Conservation (phyloP, 2,113 vertebrate species). For the Circaetus cinerascens region DNA sequence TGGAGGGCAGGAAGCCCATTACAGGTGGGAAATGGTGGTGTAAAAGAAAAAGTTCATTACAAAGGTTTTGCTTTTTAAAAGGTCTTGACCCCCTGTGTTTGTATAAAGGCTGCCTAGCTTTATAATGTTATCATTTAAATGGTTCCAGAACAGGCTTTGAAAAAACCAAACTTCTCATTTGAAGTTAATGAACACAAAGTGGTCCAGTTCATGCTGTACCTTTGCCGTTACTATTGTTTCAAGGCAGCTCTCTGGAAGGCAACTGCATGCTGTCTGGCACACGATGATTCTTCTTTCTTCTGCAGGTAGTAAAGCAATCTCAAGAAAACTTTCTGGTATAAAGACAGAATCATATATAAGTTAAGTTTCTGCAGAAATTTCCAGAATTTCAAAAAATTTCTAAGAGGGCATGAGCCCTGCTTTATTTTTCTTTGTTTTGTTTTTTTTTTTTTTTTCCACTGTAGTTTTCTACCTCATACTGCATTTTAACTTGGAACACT, state of each 20-base stretch:
- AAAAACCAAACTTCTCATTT: neutral
- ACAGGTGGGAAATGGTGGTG: neutral
- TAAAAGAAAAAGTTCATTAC: neutral
- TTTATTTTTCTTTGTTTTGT: neutral
- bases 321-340: neutral
- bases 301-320: neutral
- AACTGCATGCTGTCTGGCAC: neutral
- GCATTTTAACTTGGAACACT: neutral
- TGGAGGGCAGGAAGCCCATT: neutral
- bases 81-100: neutral
- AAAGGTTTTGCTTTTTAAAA: neutral
- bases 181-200: constrained; percentile 22
- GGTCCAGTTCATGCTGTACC: constrained; percentile 11
- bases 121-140: neutral
- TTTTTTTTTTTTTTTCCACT: too few relatives aligned
- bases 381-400: neutral
- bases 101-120: neutral
- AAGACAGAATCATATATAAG: neutral
- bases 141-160: neutral
- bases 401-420: neutral
- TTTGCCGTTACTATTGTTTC: constrained; percentile 39
- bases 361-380: neutral
- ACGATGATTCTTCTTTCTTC: neutral
- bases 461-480: neutral
- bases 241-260: neutral